A percentile compares a stretch with the other conserved stretches of the same genome.
Conservation (phyloP, 2,113 vertebrate species). For the Anser cygnoides region DNA sequence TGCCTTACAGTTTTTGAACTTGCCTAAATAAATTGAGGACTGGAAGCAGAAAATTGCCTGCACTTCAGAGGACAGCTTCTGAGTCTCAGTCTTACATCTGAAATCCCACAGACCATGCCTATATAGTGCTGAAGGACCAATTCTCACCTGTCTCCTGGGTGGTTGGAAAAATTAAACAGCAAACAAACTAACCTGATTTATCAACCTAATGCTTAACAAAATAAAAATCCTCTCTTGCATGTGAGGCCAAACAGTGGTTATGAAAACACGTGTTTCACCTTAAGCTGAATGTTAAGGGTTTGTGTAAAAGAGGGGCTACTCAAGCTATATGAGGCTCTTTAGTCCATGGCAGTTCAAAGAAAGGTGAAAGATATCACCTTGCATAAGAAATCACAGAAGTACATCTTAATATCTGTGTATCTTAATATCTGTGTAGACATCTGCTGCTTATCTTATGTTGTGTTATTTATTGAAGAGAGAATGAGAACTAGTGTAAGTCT, state of each 20-base stretch:
- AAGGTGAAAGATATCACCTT: neutral
- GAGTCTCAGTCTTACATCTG: neutral
- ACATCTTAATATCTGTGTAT: neutral
- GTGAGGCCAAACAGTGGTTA: neutral
- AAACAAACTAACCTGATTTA: neutral
- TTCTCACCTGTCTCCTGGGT: neutral
- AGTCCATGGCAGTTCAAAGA: neutral
- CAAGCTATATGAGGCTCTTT: neutral
- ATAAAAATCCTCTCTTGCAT: neutral
- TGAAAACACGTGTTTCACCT: neutral
- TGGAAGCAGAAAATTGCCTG: neutral
- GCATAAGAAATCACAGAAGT: neutral
- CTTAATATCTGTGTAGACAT: neutral
- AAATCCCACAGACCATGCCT: neutral
- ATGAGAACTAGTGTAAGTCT: neutral
- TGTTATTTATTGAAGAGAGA: slow-evolving; percentile 20
- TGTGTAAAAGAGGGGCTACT: neutral
- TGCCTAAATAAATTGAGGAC: neutral
- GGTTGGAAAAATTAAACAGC: neutral
- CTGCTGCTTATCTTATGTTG: neutral
- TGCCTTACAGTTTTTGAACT: neutral
- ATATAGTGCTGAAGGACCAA: neutral
- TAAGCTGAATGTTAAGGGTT: neutral
- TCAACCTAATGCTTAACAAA: neutral
- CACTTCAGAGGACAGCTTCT: neutral